Percentiles rank a stretch among this genome's conserved stretches.
phyloP scores from a whole-genome alignment of 37 sponge, comb jelly and placozoan genomes.

The Spongilla lacustris region DNA sequence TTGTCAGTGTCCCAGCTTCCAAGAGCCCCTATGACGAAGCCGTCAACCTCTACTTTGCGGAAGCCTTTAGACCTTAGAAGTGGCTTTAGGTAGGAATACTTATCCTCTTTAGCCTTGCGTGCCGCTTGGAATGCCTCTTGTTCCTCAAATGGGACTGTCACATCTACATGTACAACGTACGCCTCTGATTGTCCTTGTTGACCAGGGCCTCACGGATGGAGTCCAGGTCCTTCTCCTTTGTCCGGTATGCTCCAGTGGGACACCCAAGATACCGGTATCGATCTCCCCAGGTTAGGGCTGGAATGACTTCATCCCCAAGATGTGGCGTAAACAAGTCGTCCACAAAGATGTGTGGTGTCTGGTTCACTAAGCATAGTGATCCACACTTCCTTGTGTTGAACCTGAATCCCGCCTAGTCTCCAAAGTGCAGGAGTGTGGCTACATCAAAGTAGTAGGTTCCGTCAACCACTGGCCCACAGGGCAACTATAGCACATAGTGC shows the following conservation, averaged over 20 bases:
- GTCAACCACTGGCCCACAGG: too few species aligned
- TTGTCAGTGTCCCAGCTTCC: neutral
- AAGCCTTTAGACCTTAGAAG: neutral
- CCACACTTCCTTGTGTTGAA: slow-evolving; percentile 29
- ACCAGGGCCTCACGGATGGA: neutral
- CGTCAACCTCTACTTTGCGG: neutral
- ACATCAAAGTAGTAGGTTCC: too few species aligned
- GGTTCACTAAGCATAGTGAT: slow-evolving; percentile 23
- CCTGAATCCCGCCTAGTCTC: slow-evolving; percentile 10
- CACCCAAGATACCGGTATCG: slow-evolving; percentile 36
- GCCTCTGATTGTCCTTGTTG: neutral
- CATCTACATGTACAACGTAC: neutral
- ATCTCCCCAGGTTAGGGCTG: slow-evolving; percentile 8
- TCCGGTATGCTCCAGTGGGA: neutral
- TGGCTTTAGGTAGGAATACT: neutral
- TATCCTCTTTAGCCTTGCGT: neutral
- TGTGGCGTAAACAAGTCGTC: neutral
- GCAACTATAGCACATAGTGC: too few species aligned
- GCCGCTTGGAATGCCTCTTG: neutral
- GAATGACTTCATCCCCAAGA: neutral
- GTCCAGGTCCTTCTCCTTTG: neutral
- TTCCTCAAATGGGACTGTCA: neutral
- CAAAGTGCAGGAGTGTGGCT: too few species aligned
- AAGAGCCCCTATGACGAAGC: neutral
- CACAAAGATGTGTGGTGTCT: neutral